Evolutionary conservation across 2,888 invertebrate species (phyloP).

Genomic region (Macrophya alboannulata): DNA sequence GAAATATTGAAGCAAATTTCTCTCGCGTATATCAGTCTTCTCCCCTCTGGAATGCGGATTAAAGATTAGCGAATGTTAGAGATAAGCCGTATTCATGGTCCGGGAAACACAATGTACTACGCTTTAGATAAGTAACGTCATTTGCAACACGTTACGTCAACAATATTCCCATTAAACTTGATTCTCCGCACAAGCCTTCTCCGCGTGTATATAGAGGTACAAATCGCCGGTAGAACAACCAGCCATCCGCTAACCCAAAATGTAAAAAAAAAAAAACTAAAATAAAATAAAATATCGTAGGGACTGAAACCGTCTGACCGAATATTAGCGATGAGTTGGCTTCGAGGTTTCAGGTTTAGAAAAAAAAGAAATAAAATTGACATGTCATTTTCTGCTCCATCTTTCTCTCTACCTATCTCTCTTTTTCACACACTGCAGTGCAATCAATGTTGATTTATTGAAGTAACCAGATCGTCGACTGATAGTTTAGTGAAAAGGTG

Average conservation of each 20-base stretch:
- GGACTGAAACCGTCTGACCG: not conserved
- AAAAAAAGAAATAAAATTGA: not conserved
- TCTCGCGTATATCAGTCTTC: constrained; percentile 54
- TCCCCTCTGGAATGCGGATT: constrained; percentile 50
- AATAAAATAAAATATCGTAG: not conserved
- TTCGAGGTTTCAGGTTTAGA: not conserved
- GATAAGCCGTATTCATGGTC: constrained; percentile 54
- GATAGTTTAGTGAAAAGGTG: not conserved
- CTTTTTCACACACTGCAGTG: not conserved
- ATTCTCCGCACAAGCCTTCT: not conserved
- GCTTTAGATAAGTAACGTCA: constrained; percentile 56
- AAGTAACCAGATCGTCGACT: not conserved
- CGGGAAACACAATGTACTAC: constrained; percentile 54
- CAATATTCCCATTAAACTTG: constrained; percentile 43
- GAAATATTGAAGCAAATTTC: constrained; percentile 57
- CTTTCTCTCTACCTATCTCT: not conserved
- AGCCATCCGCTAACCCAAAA: not conserved
- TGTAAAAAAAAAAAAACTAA: not conserved
- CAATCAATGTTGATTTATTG: constrained; percentile 4
- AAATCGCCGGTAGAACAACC: not conserved
- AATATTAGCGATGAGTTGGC: not conserved
- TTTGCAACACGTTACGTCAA: constrained; percentile 52
- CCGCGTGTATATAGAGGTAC: not conserved
- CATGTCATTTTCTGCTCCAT: not conserved
- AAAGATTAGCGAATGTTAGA: constrained; percentile 54